phyloP scores from a whole-genome alignment of 2,888 invertebrate genomes.

The Halictus quadricinctus region DNA sequence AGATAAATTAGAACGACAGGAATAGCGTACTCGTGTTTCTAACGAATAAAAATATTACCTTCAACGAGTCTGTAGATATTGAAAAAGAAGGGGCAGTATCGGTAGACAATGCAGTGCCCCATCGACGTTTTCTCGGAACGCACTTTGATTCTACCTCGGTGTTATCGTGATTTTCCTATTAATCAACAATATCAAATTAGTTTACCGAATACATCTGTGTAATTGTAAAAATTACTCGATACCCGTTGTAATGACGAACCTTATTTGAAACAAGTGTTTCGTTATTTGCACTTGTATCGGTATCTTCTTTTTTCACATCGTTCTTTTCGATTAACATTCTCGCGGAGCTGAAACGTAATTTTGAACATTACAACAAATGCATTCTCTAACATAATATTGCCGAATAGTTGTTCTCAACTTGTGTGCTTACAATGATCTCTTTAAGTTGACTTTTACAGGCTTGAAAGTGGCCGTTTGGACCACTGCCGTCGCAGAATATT shows the following conservation, averaged over 20 bases:
- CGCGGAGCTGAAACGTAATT: conserved; percentile 69
- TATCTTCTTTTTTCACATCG: conserved; percentile 71
- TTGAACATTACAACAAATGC: neutral
- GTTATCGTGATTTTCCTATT: conserved; percentile 77
- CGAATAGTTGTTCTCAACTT: neutral
- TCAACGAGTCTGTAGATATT: conserved; percentile 89
- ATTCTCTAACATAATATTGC: neutral
- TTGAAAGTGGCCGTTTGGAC: conserved; percentile 65
- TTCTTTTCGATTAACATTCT: conserved; percentile 71
- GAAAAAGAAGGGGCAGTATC: conserved; percentile 86
- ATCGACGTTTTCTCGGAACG: conserved; percentile 81
- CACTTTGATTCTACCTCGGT: conserved; percentile 74
- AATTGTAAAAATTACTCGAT: neutral
- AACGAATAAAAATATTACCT: conserved; percentile 79
- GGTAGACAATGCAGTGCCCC: conserved; percentile 80
- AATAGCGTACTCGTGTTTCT: neutral
- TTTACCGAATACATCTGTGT: neutral
- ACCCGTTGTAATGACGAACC: conserved; percentile 59
- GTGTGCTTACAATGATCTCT: conserved; percentile 80
- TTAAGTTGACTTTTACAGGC: conserved; percentile 80
- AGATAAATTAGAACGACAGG: neutral
- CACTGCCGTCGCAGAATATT: conserved; percentile 44
- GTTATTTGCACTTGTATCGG: conserved; percentile 64
- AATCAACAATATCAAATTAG: conserved; percentile 32
- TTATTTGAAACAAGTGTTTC: conserved; percentile 74